Conservation (phyloP, 2,113 vertebrate genomes). For the Corvus moneduloides region DNA sequence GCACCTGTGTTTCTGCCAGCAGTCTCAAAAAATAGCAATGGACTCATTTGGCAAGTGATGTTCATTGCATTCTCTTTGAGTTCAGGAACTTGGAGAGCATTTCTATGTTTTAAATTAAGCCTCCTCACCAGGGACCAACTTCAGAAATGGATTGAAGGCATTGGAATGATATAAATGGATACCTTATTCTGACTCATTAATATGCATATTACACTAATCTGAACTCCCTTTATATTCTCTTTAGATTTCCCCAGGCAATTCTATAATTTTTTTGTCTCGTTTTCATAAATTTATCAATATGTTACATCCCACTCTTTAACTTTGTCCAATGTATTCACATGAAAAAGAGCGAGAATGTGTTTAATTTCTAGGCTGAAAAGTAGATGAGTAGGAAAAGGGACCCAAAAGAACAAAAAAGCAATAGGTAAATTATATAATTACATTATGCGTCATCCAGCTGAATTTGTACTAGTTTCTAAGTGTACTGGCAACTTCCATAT, state of each 20-base stretch:
- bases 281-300: conserved; percentile 17
- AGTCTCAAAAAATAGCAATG: background rate
- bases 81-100: background rate
- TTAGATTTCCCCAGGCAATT: background rate
- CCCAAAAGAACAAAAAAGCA: background rate
- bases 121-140: conserved; percentile 5
- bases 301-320: background rate
- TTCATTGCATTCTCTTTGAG: conserved; percentile 11
- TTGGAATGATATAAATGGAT: background rate
- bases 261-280: background rate
- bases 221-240: background rate
- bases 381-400: background rate
- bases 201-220: conserved; percentile 23
- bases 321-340: background rate
- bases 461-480: background rate
- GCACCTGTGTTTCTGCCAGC: background rate
- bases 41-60: background rate
- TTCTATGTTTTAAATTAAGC: conserved; percentile 26
- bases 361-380: background rate
- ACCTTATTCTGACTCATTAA: conserved; percentile 27
- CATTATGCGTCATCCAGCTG: background rate
- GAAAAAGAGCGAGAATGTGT: background rate
- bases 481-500: background rate
- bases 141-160: background rate
- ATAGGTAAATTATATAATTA: background rate